phyloP scores from a whole-genome alignment of 37 sponge, comb jelly and placozoan genomes.

The Tethya wilhelma region DNA sequence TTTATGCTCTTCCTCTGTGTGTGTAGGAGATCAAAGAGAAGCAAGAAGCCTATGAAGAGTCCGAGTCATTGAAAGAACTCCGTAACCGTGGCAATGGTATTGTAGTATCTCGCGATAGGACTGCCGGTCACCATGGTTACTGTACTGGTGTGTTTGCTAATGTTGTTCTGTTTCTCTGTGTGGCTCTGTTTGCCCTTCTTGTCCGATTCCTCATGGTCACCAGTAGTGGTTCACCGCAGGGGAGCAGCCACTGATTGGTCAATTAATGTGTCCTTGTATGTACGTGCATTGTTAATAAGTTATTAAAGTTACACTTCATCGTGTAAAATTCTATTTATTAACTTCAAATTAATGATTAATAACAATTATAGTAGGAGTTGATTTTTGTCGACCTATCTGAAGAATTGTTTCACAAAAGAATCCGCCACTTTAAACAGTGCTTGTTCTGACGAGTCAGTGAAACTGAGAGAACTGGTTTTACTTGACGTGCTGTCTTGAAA shows the following conservation, averaged over 20 bases:
- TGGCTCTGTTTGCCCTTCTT: conserved; percentile 16
- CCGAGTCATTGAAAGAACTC: no score
- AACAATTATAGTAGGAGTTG: not conserved
- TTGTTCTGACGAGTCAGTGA: conserved; percentile 58
- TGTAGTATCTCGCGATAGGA: no score
- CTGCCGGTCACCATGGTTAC: conserved; percentile 7
- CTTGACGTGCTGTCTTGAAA: conserved; percentile 24
- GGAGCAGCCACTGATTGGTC: no score
- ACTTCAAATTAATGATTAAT: not conserved
- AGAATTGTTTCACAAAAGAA: conserved; percentile 49
- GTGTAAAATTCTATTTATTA: not conserved
- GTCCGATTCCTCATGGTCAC: no score
- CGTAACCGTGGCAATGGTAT: no score
- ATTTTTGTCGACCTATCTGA: not conserved
- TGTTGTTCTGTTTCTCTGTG: conserved; percentile 9
- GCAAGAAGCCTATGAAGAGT: conserved; percentile 36
- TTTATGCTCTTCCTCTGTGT: no score
- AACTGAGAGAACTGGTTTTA: conserved; percentile 27
- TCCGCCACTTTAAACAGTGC: conserved; percentile 62
- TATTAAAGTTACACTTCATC: no score
- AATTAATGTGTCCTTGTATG: no score
- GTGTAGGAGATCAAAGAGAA: conserved; percentile 39
- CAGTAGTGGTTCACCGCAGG: no score
- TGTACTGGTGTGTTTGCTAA: conserved; percentile 34
- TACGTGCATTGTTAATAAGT: no score